phyloP scores from a whole-genome alignment of 2,113 vertebrate genomes.

The Pomatorhinus ruficollis region DNA sequence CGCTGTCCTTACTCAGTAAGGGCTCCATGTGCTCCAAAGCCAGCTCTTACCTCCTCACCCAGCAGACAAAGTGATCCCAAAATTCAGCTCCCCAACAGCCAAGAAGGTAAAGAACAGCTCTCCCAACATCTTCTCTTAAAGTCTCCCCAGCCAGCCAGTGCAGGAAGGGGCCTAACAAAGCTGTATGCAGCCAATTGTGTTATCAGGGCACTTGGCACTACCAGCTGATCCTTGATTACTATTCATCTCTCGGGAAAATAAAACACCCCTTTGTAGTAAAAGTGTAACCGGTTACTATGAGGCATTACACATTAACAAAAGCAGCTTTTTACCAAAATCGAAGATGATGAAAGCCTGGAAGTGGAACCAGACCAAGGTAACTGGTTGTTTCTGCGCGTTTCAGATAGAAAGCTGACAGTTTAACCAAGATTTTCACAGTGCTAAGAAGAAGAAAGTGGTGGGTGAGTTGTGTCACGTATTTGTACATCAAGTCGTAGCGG shows the following conservation, averaged over 20 bases:
- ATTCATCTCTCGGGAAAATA: conserved; percentile 65
- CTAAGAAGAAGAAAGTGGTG: not conserved
- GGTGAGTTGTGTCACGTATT: not conserved
- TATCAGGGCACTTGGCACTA: conserved; percentile 69
- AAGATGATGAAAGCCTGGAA: conserved; percentile 33
- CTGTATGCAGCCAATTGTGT: conserved; percentile 68
- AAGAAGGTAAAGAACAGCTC: not conserved
- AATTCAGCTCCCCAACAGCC: not conserved
- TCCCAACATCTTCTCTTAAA: conserved; percentile 2
- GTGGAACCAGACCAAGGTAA: conserved; percentile 13
- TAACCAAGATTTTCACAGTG: not conserved
- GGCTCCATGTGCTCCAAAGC: not conserved
- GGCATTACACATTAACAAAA: conserved; percentile 52
- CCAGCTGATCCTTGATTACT: conserved; percentile 66
- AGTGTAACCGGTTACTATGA: conserved; percentile 54
- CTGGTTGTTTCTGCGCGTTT: not conserved
- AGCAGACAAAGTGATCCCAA: not conserved
- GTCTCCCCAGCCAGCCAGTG: not conserved
- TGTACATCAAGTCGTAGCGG: not conserved
- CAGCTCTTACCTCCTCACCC: not conserved
- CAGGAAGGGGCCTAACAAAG: conserved; percentile 47
- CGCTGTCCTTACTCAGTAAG: not conserved
- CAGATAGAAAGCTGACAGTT: not conserved
- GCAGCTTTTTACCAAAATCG: conserved; percentile 50
- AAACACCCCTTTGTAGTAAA: conserved; percentile 67